Base-by-base conservation (phyloP, 2,797 vertebrate species). In the Gambelia wislizenii region DNA sequence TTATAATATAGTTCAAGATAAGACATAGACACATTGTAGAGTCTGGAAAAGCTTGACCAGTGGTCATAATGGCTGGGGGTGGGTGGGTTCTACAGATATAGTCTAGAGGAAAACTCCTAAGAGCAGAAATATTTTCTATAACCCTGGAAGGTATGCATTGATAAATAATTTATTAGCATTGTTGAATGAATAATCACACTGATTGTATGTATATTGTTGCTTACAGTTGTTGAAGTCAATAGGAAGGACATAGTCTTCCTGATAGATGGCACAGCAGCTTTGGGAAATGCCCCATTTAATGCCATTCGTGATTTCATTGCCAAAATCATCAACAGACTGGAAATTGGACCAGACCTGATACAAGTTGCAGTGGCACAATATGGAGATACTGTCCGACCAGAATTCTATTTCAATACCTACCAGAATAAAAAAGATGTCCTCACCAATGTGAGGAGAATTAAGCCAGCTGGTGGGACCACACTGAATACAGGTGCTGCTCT, bases 171-270 rank as follows among this genome's bases (percentile, higher is more conserved):
- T 67, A 69, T 85, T 42, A 0, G 0, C 2, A 7, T 7, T 33
- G 10, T 25, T 67, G 44, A 84, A 69, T 39, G 36, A 84, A 92
- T 36, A 47, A 36, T 72, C 64, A 61, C 0, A 0, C 88, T 97
- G 84, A 96, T 86, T 33, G 70, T 52, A 9, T 92, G 49, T 94
- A 84, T 90, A 18, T 96, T 94, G 90, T 96, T 92, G 59, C 92
- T 97, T 96, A 93, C 97, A 99, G 99, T 97, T 89, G 89, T 98
- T 91, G 95, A 96, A 94, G 98, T 98, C 95, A 98, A 98, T 97
- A 97, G 96, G 96, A 98, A 98, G 96, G 99, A 99, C 96, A 97
- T 99, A 89, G 98, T 99, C 96, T 99, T 99, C 97, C 98, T 99
- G 86, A 92, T 99, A 95, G 99, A 99, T 95, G 98, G 98, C 93